Evolutionary conservation across 35 echinoderm and acorn worm species (phyloP).

Genomic region (Ophiothrix spiculata): DNA sequence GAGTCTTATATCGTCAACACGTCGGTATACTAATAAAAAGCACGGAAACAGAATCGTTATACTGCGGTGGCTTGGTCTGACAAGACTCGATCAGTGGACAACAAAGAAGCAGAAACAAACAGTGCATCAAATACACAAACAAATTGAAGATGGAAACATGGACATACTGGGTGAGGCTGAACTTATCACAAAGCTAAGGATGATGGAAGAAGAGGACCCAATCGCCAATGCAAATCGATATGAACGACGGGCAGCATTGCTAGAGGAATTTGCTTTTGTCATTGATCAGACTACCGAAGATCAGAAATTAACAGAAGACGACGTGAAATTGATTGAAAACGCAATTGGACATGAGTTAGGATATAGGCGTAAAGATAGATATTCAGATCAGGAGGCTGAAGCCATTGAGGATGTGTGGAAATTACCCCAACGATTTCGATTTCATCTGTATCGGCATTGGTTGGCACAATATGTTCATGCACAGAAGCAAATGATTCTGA

Average conservation of each 20-base stretch:
- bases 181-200: too few species aligned
- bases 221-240: background rate
- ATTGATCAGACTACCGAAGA: background rate
- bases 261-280: background rate
- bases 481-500: background rate
- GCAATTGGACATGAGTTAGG: background rate
- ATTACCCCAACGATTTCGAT: conserved; percentile 38
- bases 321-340: background rate
- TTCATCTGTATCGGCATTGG: conserved; percentile 64
- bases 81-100: too few species aligned
- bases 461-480: conserved; percentile 2
- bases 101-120: conserved; percentile 60
- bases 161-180: too few species aligned
- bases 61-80: too few species aligned
- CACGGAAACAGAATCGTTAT: too few species aligned
- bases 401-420: conserved; percentile 39
- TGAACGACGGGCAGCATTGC: too few species aligned
- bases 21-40: too few species aligned
- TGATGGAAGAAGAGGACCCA: background rate
- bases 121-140: background rate
- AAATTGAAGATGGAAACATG: background rate
- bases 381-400: too few species aligned
- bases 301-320: background rate
- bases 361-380: background rate
- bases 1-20: too few species aligned